Percentiles rank a stretch among this genome's conserved stretches.
Conservation (phyloP, 2,797 vertebrate genomes). For the Pachyuromys duprasi region DNA sequence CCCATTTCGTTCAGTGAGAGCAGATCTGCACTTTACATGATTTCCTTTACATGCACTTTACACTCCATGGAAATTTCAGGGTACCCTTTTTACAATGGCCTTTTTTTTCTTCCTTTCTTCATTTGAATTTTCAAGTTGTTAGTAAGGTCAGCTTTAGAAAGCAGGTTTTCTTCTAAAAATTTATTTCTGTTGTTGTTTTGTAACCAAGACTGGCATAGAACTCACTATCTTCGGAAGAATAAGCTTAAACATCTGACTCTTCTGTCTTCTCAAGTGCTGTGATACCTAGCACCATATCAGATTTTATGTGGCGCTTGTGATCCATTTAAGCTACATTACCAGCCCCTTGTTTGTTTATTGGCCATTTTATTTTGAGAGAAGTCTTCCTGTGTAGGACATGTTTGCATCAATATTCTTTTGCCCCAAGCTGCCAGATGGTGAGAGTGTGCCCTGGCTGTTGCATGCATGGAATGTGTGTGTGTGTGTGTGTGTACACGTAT, state of each 20-base stretch:
- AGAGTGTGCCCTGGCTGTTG: neutral
- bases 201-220: neutral
- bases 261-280: neutral
- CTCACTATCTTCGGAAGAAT: neutral
- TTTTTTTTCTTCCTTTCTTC: neutral
- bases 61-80: neutral
- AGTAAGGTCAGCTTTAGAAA: neutral
- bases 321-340: neutral
- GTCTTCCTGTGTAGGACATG: neutral
- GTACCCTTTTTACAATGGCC: neutral
- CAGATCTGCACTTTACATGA: neutral
- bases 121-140: constrained; percentile 46
- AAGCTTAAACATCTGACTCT: neutral
- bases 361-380: neutral
- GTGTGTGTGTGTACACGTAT: too few relatives aligned
- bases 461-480: neutral
- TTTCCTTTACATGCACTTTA: too few relatives aligned
- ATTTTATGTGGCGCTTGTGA: neutral
- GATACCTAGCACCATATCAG: neutral
- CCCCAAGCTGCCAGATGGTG: neutral
- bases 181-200: neutral
- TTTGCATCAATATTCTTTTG: neutral
- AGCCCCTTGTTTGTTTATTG: neutral
- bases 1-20: constrained; percentile 36
- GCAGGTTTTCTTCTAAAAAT: neutral